Percentiles rank a stretch among this genome's conserved stretches.
Conservation (phyloP, 2,888 invertebrate species). For the Drosophila fungiperda region DNA sequence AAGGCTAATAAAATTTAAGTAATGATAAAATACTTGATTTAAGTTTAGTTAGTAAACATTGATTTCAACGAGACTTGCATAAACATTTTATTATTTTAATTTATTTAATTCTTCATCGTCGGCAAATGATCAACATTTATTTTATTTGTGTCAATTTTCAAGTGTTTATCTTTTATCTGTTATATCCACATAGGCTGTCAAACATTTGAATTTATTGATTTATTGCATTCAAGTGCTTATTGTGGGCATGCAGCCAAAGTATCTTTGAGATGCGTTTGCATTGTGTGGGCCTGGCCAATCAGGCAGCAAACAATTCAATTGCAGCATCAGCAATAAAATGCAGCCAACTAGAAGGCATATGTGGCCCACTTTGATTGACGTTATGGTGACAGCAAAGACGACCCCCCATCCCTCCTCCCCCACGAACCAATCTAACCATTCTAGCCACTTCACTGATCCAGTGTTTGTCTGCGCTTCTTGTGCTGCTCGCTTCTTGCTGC, state of each 20-base stretch:
- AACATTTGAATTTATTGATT: background rate
- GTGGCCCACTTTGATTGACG: slow-evolving; percentile 66
- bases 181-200: background rate
- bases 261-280: slow-evolving; percentile 40
- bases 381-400: slow-evolving; percentile 41
- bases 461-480: slow-evolving; percentile 1
- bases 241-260: slow-evolving; percentile 8
- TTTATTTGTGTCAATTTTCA: background rate
- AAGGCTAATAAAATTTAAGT: too few relatives aligned
- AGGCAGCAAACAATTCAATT: slow-evolving; percentile 68
- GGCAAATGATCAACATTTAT: background rate
- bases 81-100: background rate
- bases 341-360: slow-evolving; percentile 51
- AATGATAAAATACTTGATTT: too few relatives aligned
- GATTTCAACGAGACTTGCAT: background rate
- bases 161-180: background rate
- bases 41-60: too few relatives aligned
- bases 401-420: background rate
- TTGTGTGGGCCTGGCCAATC: slow-evolving; percentile 56
- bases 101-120: background rate
- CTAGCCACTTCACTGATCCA: background rate
- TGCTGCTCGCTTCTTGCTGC: background rate
- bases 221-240: slow-evolving; percentile 5
- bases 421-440: background rate
- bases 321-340: slow-evolving; percentile 63